Base-by-base conservation (phyloP, 2,113 vertebrate genomes). In the Platichthys flesus region DNA sequence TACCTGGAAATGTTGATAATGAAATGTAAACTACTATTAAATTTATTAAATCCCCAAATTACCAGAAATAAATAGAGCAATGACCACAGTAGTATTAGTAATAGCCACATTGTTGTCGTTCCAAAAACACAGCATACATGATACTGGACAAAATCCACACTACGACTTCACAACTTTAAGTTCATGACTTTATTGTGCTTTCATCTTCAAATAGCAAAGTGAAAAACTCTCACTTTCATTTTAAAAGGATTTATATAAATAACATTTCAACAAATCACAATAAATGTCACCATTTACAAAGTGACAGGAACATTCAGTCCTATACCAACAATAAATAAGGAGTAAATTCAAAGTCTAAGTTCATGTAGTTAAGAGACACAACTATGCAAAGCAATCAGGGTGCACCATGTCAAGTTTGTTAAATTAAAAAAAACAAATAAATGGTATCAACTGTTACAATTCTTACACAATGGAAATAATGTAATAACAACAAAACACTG, bases 291-390 rank as follows among this genome's bases (percentile, higher is more conserved):
- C 83, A 91, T 94, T 85, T 92, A 93, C 92, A 94, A 86, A 83
- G 68, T 88, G 75, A 90, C 82, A 69, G 74, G 73, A 91, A 91
- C 81, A 81, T 84, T 82, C 40, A 85, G 60, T 85, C 63, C 77
- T 85, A 88, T 91, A 85, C 81, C 83, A 93, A 93, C 88, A 94
- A 95, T 94, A 94, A 93, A 90, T 93, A 88, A 80, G 88, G 88
- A 89, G 83, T 88, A 77, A 89, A 92, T 90, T 84, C 74, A 91
- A 89, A 90, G 69, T 88, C 83, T 89, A 93, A 89, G 74, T 91
- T 90, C 75, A 91, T 83, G 82, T 92, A 85, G 81, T 85, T 82
- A 87, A 87, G 75, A 74, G 66, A 82, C 89, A 94, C 85, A 91
- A 90, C 84, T 86, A 90, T 87, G 89, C 84, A 89, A 91, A 90